Percentiles rank a stretch among this genome's conserved stretches.
These are phyloP conservation scores for Rhopalosiphum maidis DNA, from an alignment of 1,140 invertebrate species.

Conservation along the genomic window DNA sequence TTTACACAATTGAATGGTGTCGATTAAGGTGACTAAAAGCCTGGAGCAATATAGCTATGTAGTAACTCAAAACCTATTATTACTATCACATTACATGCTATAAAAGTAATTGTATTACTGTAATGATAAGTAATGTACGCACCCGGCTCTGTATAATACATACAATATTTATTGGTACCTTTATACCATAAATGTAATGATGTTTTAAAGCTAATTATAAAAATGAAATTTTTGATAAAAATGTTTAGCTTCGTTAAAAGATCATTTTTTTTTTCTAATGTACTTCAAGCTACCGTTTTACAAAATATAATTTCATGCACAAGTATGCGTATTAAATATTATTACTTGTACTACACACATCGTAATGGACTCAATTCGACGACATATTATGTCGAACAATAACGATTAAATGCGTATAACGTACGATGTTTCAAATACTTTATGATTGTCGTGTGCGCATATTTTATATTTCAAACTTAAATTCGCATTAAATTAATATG, in stretches of 20 bases:
- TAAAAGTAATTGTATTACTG: too few species aligned
- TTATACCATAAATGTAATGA: too few species aligned
- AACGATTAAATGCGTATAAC: background rate
- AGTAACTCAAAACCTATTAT: too few species aligned
- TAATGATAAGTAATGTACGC: too few species aligned
- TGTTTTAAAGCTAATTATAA: background rate
- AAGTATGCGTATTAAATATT: too few species aligned
- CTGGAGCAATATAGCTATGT: too few species aligned
- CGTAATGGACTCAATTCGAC: background rate
- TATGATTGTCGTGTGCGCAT: background rate
- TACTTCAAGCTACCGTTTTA: background rate
- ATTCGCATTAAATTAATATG: background rate
- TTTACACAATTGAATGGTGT: too few species aligned
- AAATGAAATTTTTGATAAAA: background rate
- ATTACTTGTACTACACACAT: too few species aligned
- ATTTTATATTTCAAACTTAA: background rate
- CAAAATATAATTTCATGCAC: background rate
- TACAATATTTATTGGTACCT: too few species aligned
- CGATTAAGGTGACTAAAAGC: too few species aligned
- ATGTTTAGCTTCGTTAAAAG: background rate
- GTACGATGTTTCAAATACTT: background rate
- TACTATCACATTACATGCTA: too few species aligned
- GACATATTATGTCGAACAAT: background rate
- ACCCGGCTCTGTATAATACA: too few species aligned
- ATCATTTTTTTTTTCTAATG: background rate